Evolutionary conservation across 2,797 vertebrate species (phyloP).

Genomic region (Adrianichthys oophorus): DNA sequence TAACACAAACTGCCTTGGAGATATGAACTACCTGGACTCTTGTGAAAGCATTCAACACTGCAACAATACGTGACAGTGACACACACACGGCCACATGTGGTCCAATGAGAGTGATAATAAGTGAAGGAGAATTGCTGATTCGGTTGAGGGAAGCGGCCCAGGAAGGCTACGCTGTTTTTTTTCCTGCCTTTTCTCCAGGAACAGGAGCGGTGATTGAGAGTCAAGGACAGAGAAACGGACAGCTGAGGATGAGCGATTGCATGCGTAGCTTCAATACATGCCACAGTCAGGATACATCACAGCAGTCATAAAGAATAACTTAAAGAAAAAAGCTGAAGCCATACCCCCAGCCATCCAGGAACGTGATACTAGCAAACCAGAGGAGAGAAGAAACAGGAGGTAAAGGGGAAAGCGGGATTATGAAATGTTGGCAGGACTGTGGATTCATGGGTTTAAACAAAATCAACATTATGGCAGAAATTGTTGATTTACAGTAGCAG

Average conservation of each 20-base stretch:
- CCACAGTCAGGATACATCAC: constrained; percentile 45
- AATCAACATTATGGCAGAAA: constrained; percentile 30
- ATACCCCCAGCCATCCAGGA: constrained; percentile 91
- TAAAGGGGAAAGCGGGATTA: constrained; percentile 55
- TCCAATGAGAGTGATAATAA: constrained; percentile 40
- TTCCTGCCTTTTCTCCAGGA: constrained; percentile 35
- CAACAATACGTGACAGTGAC: constrained; percentile 26
- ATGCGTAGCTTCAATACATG: constrained; percentile 65
- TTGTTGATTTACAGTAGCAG: constrained; percentile 10
- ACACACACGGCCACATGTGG: constrained; percentile 42
- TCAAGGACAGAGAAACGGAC: constrained; percentile 55
- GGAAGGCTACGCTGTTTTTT: constrained; percentile 5
- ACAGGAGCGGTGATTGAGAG: constrained; percentile 51
- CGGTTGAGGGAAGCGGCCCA: constrained; percentile 36
- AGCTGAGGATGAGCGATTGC: constrained; percentile 61
- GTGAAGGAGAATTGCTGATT: constrained; percentile 53
- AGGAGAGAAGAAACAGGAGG: constrained; percentile 64
- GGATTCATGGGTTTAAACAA: constrained; percentile 28
- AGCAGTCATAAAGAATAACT: constrained; percentile 40
- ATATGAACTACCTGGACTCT: constrained; percentile 2
- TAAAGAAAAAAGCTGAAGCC: constrained; percentile 84
- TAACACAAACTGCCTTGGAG: constrained; percentile 2
- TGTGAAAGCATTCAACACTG: constrained; percentile 17
- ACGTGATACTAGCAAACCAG: constrained; percentile 78
- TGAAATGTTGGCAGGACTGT: constrained; percentile 34